Evolutionary conservation across 1,140 invertebrate species (phyloP), one percentile per base, ranked within the genome.

Genomic region (Hirudo medicinalis): DNA sequence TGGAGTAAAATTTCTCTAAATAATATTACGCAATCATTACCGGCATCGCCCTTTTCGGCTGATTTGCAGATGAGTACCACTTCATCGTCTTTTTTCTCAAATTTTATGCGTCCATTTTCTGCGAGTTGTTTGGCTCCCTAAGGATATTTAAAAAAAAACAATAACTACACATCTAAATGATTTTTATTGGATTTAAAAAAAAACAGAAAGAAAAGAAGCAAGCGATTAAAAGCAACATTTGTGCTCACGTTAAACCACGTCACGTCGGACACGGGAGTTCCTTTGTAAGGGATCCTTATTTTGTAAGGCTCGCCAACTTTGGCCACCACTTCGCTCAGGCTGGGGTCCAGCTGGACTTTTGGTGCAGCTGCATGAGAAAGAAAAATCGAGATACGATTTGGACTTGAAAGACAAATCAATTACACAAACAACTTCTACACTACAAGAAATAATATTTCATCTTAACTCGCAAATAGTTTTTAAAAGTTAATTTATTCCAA

Each of bases 231-330:
- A 53, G 67, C 53, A 63, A 0, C 40, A 76, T 36, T 36, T 36
- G 32, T 3, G 32, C 76, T 76, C 75, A 82, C 89, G 80, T 90
- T 91, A 13, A 86, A 87, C 94, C 95, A 99, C 75, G 89, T 87
- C 72, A 93, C 87, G 6, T 85, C 89, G 0, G 96, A 95, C 69
- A 89, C 90, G 15, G 95, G 95, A 79, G 89, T 90, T 29, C 91
- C 94, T 76, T 85, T 87, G 80, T 89, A 97, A 22, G 94, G 94
- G 36, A 97, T 92, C 19, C 89, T 92, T 73, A 98, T 94, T 73
- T 90, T 94, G 79, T 97, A 94, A 78, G 92, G 90, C 83, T 97
- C 91, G 57, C 94, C 93, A 73, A 91, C 92, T 78, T 94, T 91
- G 2, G 94, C 92, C 32, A 90, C 91, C 86, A 97, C 93, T 78